phyloP scores from a whole-genome alignment of 2,888 invertebrate genomes.

The Epinotia demarniana region DNA sequence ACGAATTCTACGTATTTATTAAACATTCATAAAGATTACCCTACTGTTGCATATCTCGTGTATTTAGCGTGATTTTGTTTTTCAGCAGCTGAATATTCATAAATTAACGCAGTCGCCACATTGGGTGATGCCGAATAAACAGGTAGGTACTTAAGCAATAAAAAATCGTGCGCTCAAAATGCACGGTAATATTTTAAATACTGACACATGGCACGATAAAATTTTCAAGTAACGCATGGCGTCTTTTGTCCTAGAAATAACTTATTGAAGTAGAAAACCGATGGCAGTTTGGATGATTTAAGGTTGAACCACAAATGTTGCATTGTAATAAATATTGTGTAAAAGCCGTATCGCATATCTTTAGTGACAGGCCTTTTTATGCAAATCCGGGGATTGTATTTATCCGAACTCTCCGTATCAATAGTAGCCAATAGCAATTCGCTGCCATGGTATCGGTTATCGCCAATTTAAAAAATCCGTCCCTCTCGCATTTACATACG shows the following conservation, averaged over 20 bases:
- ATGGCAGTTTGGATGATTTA: not conserved
- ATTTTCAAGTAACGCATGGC: not conserved
- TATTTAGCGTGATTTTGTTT: not conserved
- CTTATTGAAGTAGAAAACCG: not conserved
- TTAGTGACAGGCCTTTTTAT: constrained; percentile 40
- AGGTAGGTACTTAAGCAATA: too few relatives aligned
- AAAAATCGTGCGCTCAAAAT: not conserved
- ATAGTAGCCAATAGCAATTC: not conserved
- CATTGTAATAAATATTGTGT: constrained; percentile 42
- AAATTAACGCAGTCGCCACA: not conserved
- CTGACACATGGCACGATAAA: not conserved
- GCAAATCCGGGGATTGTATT: constrained; percentile 27
- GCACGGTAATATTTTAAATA: not conserved
- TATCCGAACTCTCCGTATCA: constrained; percentile 1
- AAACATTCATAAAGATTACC: too few relatives aligned
- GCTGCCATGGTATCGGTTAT: not conserved
- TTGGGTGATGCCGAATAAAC: not conserved
- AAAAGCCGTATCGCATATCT: constrained; percentile 41
- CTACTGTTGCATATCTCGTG: not conserved
- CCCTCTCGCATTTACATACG: not conserved
- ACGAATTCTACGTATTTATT: too few relatives aligned
- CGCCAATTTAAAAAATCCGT: not conserved
- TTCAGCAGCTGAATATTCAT: not conserved
- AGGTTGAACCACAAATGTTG: not conserved
- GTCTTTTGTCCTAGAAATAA: not conserved